Evolutionary conservation across 1,140 invertebrate genomes (phyloP).

Genomic region (Brachionus calyciflorus): DNA sequence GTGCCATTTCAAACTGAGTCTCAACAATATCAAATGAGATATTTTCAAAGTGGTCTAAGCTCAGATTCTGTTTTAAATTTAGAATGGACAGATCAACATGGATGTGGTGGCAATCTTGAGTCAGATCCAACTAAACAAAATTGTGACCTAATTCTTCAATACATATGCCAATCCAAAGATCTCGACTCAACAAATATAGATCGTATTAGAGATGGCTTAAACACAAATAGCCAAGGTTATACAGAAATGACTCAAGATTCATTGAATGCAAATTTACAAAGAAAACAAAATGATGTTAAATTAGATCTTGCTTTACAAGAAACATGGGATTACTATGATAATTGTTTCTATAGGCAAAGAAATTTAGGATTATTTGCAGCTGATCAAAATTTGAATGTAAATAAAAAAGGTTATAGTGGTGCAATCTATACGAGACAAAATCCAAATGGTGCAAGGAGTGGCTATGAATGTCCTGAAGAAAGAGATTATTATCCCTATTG

Average conservation of each 20-base stretch:
- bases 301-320: conserved; percentile 54
- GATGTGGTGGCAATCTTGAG: conserved; percentile 54
- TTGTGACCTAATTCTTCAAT: conserved; percentile 58
- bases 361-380: conserved; percentile 58
- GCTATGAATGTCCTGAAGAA: conserved; percentile 60
- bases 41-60: conserved; percentile 57
- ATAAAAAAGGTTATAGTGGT: conserved; percentile 58
- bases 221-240: conserved; percentile 52
- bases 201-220: conserved; percentile 52
- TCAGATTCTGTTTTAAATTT: conserved; percentile 52
- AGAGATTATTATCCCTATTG: conserved; percentile 60
- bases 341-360: conserved; percentile 55
- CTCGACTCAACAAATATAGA: conserved; percentile 7
- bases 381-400: conserved; percentile 58
- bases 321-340: conserved; percentile 59
- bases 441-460: conserved; percentile 54
- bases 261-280: conserved; percentile 24
- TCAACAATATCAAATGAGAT: conserved; percentile 59
- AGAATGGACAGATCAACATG: conserved; percentile 61
- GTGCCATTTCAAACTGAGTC: conserved; percentile 50
- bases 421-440: conserved; percentile 59
- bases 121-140: conserved; percentile 56
- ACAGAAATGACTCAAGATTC: conserved; percentile 50
- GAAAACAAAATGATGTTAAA: conserved; percentile 52
- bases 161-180: conserved; percentile 55